Evolutionary conservation across 2,113 vertebrate genomes (phyloP).

Genomic region (Scytalopus superciliaris): DNA sequence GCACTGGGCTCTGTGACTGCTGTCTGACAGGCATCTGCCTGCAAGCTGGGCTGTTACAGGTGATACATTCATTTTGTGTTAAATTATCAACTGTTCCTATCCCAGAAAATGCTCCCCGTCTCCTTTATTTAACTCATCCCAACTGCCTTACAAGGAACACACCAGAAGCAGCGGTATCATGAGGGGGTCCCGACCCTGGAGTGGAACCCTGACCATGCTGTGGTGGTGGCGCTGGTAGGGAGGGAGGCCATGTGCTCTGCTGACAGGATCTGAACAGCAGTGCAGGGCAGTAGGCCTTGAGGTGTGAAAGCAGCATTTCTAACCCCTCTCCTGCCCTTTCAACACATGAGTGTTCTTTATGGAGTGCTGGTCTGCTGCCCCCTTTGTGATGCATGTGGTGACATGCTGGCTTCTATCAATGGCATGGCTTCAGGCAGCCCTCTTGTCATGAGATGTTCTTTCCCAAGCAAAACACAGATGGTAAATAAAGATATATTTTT

Average conservation of each 20-base stretch:
- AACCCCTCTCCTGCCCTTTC: rapidly evolving
- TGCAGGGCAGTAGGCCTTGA: not conserved
- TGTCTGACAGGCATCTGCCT: not conserved
- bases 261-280: not conserved
- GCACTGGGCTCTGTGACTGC: not conserved
- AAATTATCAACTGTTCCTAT: not conserved
- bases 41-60: rapidly evolving
- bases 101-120: not conserved
- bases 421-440: not conserved
- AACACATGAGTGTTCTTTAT: rapidly evolving
- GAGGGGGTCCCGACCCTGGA: not conserved
- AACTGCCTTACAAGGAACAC: not conserved
- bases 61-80: not conserved
- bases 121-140: not conserved
- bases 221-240: not conserved
- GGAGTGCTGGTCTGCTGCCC: not conserved
- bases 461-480: not conserved
- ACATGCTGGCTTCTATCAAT: not conserved
- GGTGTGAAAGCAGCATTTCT: not conserved
- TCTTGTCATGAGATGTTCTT: not conserved
- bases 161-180: not conserved
- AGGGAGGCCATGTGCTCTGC: not conserved
- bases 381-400: not conserved
- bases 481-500: constrained; percentile 58
- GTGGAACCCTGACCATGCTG: rapidly evolving